Evolutionary conservation across 2,797 vertebrate genomes (phyloP).

Genomic region (Sebastes wilsoni): DNA sequence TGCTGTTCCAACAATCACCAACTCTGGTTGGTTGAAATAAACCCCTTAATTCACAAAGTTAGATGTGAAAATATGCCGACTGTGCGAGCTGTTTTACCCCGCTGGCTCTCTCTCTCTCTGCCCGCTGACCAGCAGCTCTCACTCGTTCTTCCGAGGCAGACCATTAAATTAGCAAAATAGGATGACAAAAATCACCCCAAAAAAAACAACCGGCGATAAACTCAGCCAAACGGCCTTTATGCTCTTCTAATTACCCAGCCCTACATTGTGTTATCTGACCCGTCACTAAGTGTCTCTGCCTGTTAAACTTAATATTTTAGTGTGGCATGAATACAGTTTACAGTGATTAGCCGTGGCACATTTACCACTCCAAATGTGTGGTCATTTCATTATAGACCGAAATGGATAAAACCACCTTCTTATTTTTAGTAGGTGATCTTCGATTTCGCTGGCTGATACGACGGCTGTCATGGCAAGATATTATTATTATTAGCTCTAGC

Average conservation of each 20-base stretch:
- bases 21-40: too few species aligned
- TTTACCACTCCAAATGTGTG: not conserved
- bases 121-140: not conserved
- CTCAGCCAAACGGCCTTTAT: not conserved
- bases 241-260: not conserved
- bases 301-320: not conserved
- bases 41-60: not conserved
- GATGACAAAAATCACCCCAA: not conserved
- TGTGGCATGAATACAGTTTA: not conserved
- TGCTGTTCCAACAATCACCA: not conserved
- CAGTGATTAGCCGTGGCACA: not conserved
- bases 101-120: not conserved
- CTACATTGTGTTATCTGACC: not conserved
- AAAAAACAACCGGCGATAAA: not conserved
- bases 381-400: not conserved
- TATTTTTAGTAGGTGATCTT: not conserved
- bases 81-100: too few species aligned
- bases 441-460: fast-evolving
- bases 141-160: not conserved
- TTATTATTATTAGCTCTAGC: too few species aligned
- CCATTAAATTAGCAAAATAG: too few species aligned
- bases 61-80: not conserved
- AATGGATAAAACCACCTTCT: not conserved
- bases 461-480: too few species aligned
- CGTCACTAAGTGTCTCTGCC: not conserved